These are phyloP conservation scores for Parasteatoda lunata DNA, from an alignment of 2,888 invertebrate species.

Conservation along the genomic window DNA sequence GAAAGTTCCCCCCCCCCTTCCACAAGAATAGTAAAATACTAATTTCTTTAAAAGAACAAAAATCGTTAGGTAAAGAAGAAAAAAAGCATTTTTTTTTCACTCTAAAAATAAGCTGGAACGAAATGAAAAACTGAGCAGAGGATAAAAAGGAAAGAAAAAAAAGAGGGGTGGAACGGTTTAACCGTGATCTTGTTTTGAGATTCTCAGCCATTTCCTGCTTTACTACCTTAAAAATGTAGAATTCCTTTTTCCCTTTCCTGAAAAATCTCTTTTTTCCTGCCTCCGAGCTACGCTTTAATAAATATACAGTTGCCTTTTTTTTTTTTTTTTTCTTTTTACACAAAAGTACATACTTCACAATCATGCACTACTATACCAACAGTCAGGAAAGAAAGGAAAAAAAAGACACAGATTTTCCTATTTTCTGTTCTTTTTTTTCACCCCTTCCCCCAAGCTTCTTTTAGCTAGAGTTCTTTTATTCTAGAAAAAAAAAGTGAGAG, in stretches of 20 bases:
- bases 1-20: neutral
- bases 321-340: neutral
- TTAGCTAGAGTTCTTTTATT: slow-evolving; percentile 38
- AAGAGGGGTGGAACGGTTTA: slow-evolving; percentile 55
- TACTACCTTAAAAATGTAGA: slow-evolving; percentile 43
- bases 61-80: neutral
- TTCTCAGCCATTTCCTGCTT: slow-evolving; percentile 65
- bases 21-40: neutral
- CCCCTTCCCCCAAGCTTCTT: neutral
- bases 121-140: slow-evolving; percentile 1
- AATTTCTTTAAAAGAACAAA: neutral
- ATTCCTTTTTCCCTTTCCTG: slow-evolving; percentile 33
- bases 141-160: neutral
- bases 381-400: slow-evolving; percentile 4
- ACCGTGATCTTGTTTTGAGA: slow-evolving; percentile 65
- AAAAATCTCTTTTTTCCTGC: slow-evolving; percentile 28
- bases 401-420: slow-evolving; percentile 35
- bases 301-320: slow-evolving; percentile 48
- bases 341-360: slow-evolving; percentile 20
- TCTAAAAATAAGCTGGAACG: slow-evolving; percentile 47
- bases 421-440: slow-evolving; percentile 7
- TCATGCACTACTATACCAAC: neutral
- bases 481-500: slow-evolving; percentile 17
- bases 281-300: slow-evolving; percentile 60
- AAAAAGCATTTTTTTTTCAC: slow-evolving; percentile 19